These are phyloP conservation scores for Orchestes rusci DNA, from an alignment of 2,888 invertebrate genomes.

Conservation along the genomic window DNA sequence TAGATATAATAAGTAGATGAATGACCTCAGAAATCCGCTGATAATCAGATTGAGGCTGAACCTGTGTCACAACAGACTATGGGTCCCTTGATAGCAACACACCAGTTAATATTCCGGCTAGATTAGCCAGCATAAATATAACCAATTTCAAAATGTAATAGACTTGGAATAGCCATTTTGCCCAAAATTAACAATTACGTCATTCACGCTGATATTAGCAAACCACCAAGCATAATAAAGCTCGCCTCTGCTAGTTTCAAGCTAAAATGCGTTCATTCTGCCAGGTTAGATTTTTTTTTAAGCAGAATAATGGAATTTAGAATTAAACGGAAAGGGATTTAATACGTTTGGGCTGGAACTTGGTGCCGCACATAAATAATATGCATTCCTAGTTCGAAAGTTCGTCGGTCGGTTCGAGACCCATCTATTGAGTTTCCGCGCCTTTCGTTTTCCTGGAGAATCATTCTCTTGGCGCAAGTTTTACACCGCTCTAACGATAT, in stretches of 20 bases:
- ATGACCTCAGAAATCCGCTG: no score
- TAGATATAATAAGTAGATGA: no score
- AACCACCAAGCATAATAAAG: conserved; percentile 13
- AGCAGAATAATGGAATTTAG: conserved; percentile 2
- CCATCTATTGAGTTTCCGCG: conserved; percentile 8
- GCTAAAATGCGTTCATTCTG: conserved; percentile 9
- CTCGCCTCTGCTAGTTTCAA: conserved; percentile 6
- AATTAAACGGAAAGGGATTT: conserved; percentile 9
- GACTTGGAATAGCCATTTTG: conserved; percentile 15
- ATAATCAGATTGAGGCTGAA: no score
- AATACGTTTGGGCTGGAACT: conserved; percentile 9
- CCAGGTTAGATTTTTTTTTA: no score
- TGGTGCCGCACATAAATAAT: conserved; percentile 13
- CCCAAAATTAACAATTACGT: conserved; percentile 15
- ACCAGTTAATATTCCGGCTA: conserved; percentile 10
- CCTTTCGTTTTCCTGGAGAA: conserved; percentile 11
- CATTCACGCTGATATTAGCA: conserved; percentile 12
- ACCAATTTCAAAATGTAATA: conserved; percentile 11
- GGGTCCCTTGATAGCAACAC: conserved; percentile 7
- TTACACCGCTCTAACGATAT: conserved; percentile 14
- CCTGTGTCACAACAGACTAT: no score
- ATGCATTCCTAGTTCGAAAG: conserved; percentile 10
- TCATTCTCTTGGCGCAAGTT: conserved; percentile 13
- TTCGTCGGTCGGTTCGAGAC: conserved; percentile 11
- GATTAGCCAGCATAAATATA: conserved; percentile 3